Evolutionary conservation across 2,113 vertebrate species (phyloP), one percentile per base, ranked within the genome.

Genomic region (Alectura lathami): DNA sequence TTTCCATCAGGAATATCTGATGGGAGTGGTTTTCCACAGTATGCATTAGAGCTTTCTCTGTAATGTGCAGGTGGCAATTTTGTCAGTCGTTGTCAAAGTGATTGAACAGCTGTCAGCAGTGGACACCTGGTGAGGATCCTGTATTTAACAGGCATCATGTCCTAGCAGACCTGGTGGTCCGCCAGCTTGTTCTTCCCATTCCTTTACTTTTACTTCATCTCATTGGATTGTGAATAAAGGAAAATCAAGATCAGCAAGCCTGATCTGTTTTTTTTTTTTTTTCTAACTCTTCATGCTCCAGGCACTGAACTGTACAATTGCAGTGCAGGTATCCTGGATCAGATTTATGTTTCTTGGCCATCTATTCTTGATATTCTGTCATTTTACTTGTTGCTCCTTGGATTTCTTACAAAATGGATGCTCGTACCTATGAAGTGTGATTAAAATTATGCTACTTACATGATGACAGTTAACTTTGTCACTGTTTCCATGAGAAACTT

Each of bases 341-440:
- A 42, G 40, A 36, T 93, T 95, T 95, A 22, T 94, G 40, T 88
- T 95, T 94, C 94, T 96, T 96, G 93, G 93, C 90, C 66, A 16
- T 84, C 62, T 63, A 8, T 74, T 88, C 86, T 80, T 93, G 86
- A 21, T 75, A 14, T 87, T 75, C 42, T 95, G 90, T 94, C 95
- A 94, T 90, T 86, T 93, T 83, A 78, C 42, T 17, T 89, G 53
- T 89, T 92, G 13, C 69, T 95, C 10, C 36, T 82, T 88, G 81
- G 86, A 83, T 89, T 92, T 94, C 56, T 60, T 26, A 57, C 40
- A 56, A 72, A 92, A 53, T 76, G 20, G 51, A n/a, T 89, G 22
- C 73, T 75, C 8, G 11, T 88, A 75, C 77, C 80, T 92, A 72
- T 90, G 84, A 96, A 96, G 81, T 22, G 11, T 77, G 89, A 90